Evolutionary conservation across 2,888 invertebrate species (phyloP).

Genomic region (Platerodrilus igneus): DNA sequence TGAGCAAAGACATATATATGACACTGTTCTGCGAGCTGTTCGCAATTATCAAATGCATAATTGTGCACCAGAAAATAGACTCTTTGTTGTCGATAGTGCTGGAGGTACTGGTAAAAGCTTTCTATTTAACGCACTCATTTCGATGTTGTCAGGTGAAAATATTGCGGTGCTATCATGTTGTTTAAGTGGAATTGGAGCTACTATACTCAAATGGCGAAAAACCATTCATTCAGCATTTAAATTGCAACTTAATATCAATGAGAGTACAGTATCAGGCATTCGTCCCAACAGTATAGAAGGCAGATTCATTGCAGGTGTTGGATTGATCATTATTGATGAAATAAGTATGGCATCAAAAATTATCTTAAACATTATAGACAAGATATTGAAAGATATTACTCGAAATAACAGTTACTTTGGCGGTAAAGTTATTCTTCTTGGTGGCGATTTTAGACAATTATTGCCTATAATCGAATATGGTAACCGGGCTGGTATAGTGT

Average conservation of each 20-base stretch:
- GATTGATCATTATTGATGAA: slow-evolving; percentile 24
- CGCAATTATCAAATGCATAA: neutral
- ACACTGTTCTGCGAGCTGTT: slow-evolving; percentile 1
- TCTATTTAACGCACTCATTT: slow-evolving; percentile 33
- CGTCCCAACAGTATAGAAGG: slow-evolving; percentile 6
- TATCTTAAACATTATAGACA: slow-evolving; percentile 15
- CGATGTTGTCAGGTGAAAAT: slow-evolving; percentile 17
- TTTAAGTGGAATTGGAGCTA: slow-evolving; percentile 39
- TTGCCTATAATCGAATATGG: slow-evolving; percentile 22
- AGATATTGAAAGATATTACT: slow-evolving; percentile 13
- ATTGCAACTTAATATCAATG: slow-evolving; percentile 27
- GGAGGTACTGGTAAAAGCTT: slow-evolving; percentile 46
- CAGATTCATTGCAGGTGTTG: slow-evolving; percentile 5
- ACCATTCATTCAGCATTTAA: slow-evolving; percentile 40
- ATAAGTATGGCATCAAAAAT: slow-evolving; percentile 18
- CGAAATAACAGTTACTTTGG: slow-evolving; percentile 9
- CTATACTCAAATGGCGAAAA: slow-evolving; percentile 36
- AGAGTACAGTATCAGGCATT: slow-evolving; percentile 12
- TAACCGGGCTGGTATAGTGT: neutral
- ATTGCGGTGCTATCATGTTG: slow-evolving; percentile 29
- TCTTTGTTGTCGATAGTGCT: slow-evolving; percentile 38
- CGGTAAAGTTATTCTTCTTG: slow-evolving; percentile 24
- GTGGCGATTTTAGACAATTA: slow-evolving; percentile 27
- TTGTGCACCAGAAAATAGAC: slow-evolving; percentile 21
- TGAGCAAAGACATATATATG: neutral